These are phyloP conservation scores for Myodes glareolus DNA, from an alignment of 2,113 vertebrate genomes.

Conservation along the genomic window DNA sequence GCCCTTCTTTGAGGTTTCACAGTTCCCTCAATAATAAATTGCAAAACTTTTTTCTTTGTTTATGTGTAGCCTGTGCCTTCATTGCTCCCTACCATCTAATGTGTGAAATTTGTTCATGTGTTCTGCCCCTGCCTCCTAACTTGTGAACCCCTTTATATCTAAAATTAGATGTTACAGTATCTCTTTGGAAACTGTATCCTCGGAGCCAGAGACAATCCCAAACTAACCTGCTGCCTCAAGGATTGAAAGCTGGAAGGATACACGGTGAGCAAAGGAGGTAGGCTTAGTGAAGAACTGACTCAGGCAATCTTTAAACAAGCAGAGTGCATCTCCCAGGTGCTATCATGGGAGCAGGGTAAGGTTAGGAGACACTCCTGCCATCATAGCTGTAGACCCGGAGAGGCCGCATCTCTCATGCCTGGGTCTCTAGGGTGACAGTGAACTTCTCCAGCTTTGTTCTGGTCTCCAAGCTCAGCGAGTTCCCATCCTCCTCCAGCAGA, in stretches of 20 bases:
- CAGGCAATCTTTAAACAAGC: not conserved
- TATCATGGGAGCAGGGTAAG: not conserved
- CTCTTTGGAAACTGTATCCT: not conserved
- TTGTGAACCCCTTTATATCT: not conserved
- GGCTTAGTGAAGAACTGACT: not conserved
- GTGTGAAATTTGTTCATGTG: not conserved
- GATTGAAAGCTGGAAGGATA: not conserved
- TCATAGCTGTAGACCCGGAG: not conserved
- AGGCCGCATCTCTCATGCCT: not conserved
- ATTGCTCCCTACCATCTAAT: not conserved
- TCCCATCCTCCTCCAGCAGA: not conserved
- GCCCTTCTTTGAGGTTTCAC: not conserved
- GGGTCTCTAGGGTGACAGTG: not conserved
- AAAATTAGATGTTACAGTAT: not conserved
- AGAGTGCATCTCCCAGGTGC: not conserved
- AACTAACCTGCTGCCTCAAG: not conserved
- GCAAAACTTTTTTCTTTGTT: not conserved
- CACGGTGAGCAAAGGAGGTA: not conserved
- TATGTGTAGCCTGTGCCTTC: not conserved
- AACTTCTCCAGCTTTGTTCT: not conserved
- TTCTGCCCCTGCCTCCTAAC: not conserved
- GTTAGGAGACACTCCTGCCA: not conserved
- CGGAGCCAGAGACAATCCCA: too few relatives aligned
- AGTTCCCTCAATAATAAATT: not conserved
- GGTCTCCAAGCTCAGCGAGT: not conserved